phyloP scores from a whole-genome alignment of 1,140 invertebrate species.

The Polypedilum pembai region DNA sequence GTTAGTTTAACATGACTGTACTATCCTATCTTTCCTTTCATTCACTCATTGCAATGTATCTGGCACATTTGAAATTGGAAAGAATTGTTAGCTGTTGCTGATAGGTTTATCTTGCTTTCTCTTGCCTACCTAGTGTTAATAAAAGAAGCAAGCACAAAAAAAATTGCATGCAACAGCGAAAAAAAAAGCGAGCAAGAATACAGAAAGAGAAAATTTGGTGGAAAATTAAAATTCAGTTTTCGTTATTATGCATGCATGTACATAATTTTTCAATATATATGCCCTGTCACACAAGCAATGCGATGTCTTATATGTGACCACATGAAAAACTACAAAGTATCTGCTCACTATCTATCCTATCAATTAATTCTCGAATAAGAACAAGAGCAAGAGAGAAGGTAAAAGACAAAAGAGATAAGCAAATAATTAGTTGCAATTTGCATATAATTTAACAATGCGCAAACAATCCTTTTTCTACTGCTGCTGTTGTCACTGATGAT shows the following conservation, averaged over 20 bases:
- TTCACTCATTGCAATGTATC: background rate
- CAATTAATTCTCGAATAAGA: background rate
- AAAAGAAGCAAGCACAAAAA: background rate
- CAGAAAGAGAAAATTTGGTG: background rate
- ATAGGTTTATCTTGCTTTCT: slow-evolving; percentile 18
- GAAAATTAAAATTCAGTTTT: slow-evolving; percentile 20
- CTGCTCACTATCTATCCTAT: background rate
- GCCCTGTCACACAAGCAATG: background rate
- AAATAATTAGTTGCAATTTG: slow-evolving; percentile 14
- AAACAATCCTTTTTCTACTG: background rate
- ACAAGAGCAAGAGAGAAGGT: background rate
- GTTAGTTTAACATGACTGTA: background rate
- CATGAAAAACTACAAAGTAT: background rate
- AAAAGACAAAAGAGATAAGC: background rate
- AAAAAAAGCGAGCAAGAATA: background rate
- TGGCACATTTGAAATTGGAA: background rate
- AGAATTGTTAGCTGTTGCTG: background rate
- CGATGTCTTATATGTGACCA: background rate
- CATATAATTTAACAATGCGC: slow-evolving; percentile 17
- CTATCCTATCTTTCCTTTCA: background rate
- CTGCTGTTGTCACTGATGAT: background rate
- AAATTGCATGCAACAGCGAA: slow-evolving; percentile 11
- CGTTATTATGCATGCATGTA: background rate
- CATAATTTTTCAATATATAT: slow-evolving; percentile 1
- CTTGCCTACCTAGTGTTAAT: background rate